Evolutionary conservation across 2,113 vertebrate genomes (phyloP), one percentile per base, ranked within the genome.

Genomic region (Labeo catla): DNA sequence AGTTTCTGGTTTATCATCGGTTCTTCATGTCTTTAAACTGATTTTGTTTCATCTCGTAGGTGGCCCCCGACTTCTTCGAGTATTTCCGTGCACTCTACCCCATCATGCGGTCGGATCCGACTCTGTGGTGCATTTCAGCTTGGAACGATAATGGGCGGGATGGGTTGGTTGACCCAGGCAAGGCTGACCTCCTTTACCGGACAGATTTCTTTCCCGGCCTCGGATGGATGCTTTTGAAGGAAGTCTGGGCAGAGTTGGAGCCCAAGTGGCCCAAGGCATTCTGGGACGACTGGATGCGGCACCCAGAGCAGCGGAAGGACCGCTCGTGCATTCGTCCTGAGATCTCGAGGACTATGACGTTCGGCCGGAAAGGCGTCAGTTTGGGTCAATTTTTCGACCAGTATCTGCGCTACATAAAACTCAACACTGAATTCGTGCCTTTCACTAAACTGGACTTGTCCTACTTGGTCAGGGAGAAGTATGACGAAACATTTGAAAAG

Each of bases 261-360:
- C 96, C 96, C 76, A 98, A 98, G n/a, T 99, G 98, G 98, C 97
- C 98, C 0, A 90, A 89, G 0, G 97, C 97, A 0, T 99, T 99
- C 78, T 99, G 98, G 98, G 98, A 99, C 0, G 98, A 99, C 87
- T 99, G 98, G 98, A 97, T 99, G 96, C 92, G 98, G 3, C 94
- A 95, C 0, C 98, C 97, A 0, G 97, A 97, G 54, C 98, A 99
- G 65, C 94, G 98, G 0, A 93, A 93, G 0, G 95, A 92, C 0
- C 96, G 97, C 0, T 96, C 97, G 0, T 99, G 98, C 84, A 50
- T 99, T 0, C 94, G 98, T 0, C 98, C 98, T 0, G 98, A 99
- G 78, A 93, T 99, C 65, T 98, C 98, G 0, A 92, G 98, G 8
- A 98, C 98, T 0, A 93, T 98, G 87, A 99, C 98, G 0, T 99